A percentile compares a stretch with the other conserved stretches of the same genome.
phyloP scores from a whole-genome alignment of 2,888 invertebrate genomes.

The Ochropleura leucogaster region DNA sequence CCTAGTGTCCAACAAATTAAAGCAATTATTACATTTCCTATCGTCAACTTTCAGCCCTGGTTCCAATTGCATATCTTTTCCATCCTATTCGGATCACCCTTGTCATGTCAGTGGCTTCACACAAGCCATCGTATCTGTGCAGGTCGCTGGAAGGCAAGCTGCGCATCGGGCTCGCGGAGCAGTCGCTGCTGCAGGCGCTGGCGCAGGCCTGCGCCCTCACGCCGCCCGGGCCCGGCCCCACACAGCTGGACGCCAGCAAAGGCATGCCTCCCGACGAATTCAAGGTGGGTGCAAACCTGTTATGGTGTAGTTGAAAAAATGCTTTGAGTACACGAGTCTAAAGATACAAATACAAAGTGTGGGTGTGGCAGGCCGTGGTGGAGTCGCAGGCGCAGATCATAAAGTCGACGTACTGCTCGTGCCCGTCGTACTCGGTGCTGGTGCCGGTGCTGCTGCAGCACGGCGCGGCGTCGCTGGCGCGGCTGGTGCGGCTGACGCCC shows the following conservation, averaged over 20 bases:
- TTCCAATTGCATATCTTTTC: neutral
- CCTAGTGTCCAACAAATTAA: neutral
- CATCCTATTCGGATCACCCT: neutral
- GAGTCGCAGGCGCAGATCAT: conserved; percentile 94
- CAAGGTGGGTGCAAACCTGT: conserved; percentile 87
- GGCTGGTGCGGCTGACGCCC: conserved; percentile 96
- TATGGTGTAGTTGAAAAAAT: too few relatives aligned
- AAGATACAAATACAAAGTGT: too few relatives aligned
- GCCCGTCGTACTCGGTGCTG: conserved; percentile 97
- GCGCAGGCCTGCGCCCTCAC: conserved; percentile 96
- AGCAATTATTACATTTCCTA: neutral
- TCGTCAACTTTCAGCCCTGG: too few relatives aligned
- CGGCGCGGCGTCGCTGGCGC: conserved; percentile 94
- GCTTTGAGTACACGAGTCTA: too few relatives aligned
- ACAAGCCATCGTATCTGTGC: neutral
- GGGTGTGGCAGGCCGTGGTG: conserved; percentile 73
- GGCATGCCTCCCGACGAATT: conserved; percentile 92
- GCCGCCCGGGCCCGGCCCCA: conserved; percentile 92
- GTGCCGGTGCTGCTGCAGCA: conserved; percentile 94
- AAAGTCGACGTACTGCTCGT: conserved; percentile 98
- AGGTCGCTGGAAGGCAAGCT: conserved; percentile 98
- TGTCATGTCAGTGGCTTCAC: neutral
- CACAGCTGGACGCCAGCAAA: conserved; percentile 92
- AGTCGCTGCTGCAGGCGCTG: conserved; percentile 97
- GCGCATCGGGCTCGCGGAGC: conserved; percentile 98